Percentiles rank a stretch among this genome's conserved stretches.
Conservation (phyloP, 2,113 vertebrate species). For the Dissostichus mawsoni region DNA sequence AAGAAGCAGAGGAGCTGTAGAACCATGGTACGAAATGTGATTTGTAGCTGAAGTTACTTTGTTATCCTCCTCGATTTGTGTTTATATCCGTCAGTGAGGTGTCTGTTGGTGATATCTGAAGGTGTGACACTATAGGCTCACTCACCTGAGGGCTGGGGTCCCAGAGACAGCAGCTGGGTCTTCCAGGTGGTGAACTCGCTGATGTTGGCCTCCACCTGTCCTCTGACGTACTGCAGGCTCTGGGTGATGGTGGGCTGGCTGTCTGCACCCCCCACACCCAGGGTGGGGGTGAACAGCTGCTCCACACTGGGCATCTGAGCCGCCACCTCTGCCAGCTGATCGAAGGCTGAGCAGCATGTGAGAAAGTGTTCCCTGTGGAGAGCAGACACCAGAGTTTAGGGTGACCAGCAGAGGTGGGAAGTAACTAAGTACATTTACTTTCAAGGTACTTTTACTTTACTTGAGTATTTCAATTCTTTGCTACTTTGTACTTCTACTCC, state of each 20-base stretch:
- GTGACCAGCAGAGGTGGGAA: no score
- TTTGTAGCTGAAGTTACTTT: background rate
- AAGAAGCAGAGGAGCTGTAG: background rate
- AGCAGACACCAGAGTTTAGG: background rate
- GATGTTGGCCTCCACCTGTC: constrained; percentile 82
- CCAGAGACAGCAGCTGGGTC: constrained; percentile 82
- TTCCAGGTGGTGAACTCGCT: constrained; percentile 91
- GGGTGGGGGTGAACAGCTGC: constrained; percentile 85
- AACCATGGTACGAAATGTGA: background rate
- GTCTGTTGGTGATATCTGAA: background rate
- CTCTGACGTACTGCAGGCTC: constrained; percentile 87
- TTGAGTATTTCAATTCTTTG: no score
- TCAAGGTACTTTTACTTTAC: no score
- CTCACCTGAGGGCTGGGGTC: constrained; percentile 71
- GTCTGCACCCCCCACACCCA: constrained; percentile 55
- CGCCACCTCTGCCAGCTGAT: constrained; percentile 83
- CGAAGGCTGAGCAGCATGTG: constrained; percentile 85
- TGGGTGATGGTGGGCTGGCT: constrained; percentile 81
- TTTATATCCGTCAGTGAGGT: no score
- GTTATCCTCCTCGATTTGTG: background rate
- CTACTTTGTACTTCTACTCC: no score
- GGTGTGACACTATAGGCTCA: background rate
- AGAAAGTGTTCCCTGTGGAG: constrained; percentile 89
- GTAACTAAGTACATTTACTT: no score
- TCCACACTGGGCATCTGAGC: constrained; percentile 85